Conservation (phyloP, 1,140 invertebrate genomes). For the Micrasema minimum region DNA sequence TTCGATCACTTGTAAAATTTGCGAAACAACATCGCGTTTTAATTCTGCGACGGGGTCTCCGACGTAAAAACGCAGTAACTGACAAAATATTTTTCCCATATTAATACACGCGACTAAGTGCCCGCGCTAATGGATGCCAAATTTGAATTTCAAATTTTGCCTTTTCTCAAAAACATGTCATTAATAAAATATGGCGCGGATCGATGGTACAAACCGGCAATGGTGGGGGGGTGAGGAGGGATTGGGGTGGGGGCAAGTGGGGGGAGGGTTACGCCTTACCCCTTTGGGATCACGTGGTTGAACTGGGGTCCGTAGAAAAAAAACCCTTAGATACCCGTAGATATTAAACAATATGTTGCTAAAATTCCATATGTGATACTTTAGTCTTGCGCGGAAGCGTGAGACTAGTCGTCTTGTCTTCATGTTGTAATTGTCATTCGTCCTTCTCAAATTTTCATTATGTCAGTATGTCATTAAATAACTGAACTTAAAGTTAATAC, state of each 20-base stretch:
- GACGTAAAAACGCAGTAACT: conserved; percentile 23
- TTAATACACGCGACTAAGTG: conserved; percentile 50
- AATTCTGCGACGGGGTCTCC: too few species aligned
- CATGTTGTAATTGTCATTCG: too few species aligned
- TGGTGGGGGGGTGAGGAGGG: conserved; percentile 9
- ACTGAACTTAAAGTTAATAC: too few species aligned
- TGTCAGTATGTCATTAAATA: too few species aligned
- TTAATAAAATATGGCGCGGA: conserved; percentile 49
- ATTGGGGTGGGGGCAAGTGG: not conserved
- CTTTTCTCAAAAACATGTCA: conserved; percentile 50
- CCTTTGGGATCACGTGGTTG: not conserved
- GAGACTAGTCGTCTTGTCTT: too few species aligned
- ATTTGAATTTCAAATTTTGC: conserved; percentile 51
- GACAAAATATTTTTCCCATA: conserved; percentile 49
- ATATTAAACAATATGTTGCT: too few species aligned
- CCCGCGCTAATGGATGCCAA: conserved; percentile 50
- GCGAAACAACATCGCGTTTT: too few species aligned
- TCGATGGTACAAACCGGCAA: conserved; percentile 39
- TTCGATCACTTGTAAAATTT: too few species aligned
- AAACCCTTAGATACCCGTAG: too few species aligned
- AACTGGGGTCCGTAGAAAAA: not conserved
- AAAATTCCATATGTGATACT: too few species aligned
- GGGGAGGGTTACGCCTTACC: conserved; percentile 8
- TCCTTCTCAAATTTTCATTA: too few species aligned
- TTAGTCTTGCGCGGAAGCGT: too few species aligned